phyloP scores from a whole-genome alignment of 2,113 vertebrate species.

The cat (Felis catus) region DNA sequence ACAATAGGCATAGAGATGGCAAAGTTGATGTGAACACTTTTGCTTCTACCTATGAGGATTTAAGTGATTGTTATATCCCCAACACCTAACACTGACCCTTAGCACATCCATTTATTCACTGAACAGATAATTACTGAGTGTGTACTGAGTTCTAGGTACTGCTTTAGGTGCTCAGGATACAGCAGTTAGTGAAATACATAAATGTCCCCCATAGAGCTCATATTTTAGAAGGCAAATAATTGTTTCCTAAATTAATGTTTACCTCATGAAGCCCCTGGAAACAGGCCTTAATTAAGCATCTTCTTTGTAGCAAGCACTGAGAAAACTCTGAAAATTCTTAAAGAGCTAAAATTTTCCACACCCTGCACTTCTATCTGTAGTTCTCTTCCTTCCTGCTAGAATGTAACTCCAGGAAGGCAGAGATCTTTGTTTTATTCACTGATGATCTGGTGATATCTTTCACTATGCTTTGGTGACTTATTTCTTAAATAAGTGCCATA shows the following conservation, averaged over 20 bases:
- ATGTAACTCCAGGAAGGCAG: background rate
- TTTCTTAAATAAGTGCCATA: background rate
- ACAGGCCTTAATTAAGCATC: background rate
- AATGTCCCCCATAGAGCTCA: background rate
- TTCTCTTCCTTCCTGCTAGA: background rate
- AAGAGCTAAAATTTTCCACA: background rate
- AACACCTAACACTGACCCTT: background rate
- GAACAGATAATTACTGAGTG: background rate
- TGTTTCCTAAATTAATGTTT: background rate
- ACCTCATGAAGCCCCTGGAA: background rate
- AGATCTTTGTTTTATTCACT: background rate
- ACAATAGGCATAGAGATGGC: background rate
- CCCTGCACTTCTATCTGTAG: background rate
- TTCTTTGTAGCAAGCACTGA: background rate
- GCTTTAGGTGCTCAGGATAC: background rate
- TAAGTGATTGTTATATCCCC: background rate
- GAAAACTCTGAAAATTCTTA: background rate
- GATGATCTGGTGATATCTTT: background rate
- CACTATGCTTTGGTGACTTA: background rate
- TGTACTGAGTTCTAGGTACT: background rate
- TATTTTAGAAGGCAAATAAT: background rate
- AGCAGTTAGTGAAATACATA: background rate
- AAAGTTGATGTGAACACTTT: background rate
- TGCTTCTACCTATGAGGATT: background rate
- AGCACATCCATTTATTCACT: background rate